A percentile compares a stretch with the other conserved stretches of the same genome.
Conservation (phyloP, 2,113 vertebrate species). For the Fulmarus glacialis region DNA sequence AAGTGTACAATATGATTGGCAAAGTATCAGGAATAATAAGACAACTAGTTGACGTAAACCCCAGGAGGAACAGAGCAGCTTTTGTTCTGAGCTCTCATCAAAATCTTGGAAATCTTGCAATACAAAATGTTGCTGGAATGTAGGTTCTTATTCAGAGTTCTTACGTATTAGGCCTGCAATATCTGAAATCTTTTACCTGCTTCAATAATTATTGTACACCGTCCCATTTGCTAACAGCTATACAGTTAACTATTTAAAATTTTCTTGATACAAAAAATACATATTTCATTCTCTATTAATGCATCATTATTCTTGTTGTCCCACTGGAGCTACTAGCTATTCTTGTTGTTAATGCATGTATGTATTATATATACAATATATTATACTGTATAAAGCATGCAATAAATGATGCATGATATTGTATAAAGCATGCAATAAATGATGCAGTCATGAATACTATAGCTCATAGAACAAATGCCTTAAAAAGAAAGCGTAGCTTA, state of each 20-base stretch:
- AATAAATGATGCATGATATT: background rate
- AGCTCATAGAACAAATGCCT: background rate
- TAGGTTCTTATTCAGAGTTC: slow-evolving; percentile 30
- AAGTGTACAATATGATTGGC: slow-evolving; percentile 75
- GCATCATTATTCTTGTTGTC: background rate
- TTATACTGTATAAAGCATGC: background rate
- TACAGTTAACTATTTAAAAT: background rate
- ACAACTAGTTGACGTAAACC: slow-evolving; percentile 71
- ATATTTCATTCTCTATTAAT: background rate
- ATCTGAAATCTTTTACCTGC: slow-evolving; percentile 42
- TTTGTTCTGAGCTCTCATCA: slow-evolving; percentile 72
- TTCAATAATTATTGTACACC: slow-evolving; percentile 1
- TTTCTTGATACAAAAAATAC: background rate
- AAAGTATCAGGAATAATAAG: slow-evolving; percentile 75
- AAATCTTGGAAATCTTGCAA: slow-evolving; percentile 59
- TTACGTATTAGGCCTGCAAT: slow-evolving; percentile 31
- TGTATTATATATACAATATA: no score
- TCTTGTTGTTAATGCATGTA: background rate
- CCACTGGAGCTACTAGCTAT: background rate
- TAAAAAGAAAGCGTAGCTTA: background rate
- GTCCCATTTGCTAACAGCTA: background rate
- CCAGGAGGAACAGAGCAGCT: slow-evolving; percentile 69
- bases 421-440: background rate
- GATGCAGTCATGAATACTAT: background rate
- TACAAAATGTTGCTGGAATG: slow-evolving; percentile 61